phyloP scores from a whole-genome alignment of 2,113 vertebrate species.

The Scomber colias region DNA sequence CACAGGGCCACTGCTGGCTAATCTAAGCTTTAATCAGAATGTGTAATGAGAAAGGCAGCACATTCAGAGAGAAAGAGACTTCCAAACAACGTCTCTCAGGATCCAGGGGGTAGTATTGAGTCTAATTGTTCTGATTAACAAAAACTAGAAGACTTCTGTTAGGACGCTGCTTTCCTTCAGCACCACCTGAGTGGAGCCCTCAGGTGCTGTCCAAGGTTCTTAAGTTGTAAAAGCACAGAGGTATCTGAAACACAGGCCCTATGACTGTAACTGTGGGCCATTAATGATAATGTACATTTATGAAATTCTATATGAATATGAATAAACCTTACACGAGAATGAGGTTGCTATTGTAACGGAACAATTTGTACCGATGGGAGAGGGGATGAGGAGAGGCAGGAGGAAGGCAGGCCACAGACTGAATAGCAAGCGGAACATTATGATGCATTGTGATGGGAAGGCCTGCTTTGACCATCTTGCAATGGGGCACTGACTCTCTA shows the following conservation, averaged over 20 bases:
- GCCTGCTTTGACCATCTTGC: too few relatives aligned
- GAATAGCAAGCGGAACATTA: constrained; percentile 99
- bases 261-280: background rate
- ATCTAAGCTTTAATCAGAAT: constrained; percentile 99
- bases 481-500: too few relatives aligned
- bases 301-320: too few relatives aligned
- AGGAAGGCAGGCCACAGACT: constrained; percentile 84
- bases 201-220: constrained; percentile 70
- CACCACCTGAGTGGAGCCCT: constrained; percentile 22
- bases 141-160: constrained; percentile 94
- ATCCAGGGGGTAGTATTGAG: constrained; percentile 94
- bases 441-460: too few relatives aligned
- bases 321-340: constrained; percentile 64
- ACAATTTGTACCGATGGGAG: constrained; percentile 85
- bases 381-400: constrained; percentile 29
- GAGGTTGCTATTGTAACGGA: constrained; percentile 88
- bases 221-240: background rate
- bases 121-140: constrained; percentile 97
- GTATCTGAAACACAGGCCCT: background rate
- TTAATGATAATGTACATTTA: constrained; percentile 72
- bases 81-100: constrained; percentile 99
- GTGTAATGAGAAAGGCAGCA: constrained; percentile 99
- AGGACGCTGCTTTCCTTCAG: constrained; percentile 49
- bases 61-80: constrained; percentile 99
- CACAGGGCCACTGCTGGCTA: constrained; percentile 99